Evolutionary conservation across 2,888 invertebrate species (phyloP), one percentile per base, ranked within the genome.

Genomic region (Euplexia lucipara): DNA sequence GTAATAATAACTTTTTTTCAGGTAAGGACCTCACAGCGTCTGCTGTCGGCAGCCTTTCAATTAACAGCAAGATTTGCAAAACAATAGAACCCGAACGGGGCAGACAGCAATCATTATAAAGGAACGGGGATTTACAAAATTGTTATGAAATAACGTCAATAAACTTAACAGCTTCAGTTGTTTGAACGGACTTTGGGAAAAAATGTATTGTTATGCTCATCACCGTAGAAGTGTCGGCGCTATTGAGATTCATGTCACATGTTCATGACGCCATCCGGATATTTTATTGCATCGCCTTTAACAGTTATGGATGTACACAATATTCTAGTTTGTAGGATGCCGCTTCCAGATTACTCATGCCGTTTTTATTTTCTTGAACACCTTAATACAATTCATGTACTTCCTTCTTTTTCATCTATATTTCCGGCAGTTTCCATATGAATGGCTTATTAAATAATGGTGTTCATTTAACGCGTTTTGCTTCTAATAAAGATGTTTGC

Each of bases 81-180:
- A 90, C 88, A 90, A 91, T 84, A 74, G 83, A 66, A 66, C 70
- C 73, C 64, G 57, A 81, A 71, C 76, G 73, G 73, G 79, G 72
- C 82, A 53, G 78, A 78, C 63, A 82, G 85, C 87, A 87, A 90
- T 89, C 83, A 85, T 78, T 77, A 75, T 75, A 79, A 72, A 83
- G 65, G 79, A 81, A 83, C 77, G 73, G 80, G 79, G 78, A 83
- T 82, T 83, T 80, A 86, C 83, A 84, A 87, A 86, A 84, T 81
- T 68, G 79, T 85, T 86, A 86, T 86, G 84, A 88, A 88, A 80
- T 71, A 83, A 79, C 83, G 64, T 78, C 83, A 90, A 90, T 92
- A 91, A 88, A 86, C 61, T 92, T 93, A 92, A 93, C 91, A 81
- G 83, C 82, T 65, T 61, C 78, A 77, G 86, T 91, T 91, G 90